Evolutionary conservation across 1,140 invertebrate genomes (phyloP), one percentile per base, ranked within the genome.

Genomic region (Drosophila aff.): DNA sequence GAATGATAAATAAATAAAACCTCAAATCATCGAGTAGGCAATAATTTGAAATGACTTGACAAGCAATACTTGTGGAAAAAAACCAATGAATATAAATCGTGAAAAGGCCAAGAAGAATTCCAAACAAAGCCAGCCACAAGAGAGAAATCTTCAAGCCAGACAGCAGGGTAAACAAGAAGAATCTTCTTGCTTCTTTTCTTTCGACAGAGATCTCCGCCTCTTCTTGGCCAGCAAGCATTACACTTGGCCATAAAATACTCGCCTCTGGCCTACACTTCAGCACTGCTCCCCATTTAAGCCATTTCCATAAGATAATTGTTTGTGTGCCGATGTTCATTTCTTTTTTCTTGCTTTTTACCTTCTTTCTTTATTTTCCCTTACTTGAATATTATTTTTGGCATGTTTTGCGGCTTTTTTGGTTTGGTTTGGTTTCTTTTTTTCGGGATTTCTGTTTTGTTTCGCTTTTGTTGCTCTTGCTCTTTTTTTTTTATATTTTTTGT

Each of bases 371-470:
- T 6, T 58, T 64, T 64, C 57, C 28, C 28, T 59, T 55, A 64
- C 72, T 84, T 89, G 78, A 87, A 71, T 89, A 89, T 90, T 89
- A 89, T 89, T 89, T 89, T 89, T 89, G 84, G 84, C 84, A 81
- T 89, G 81, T 90, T 89, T 84, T 90, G 81, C 57, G 78, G 81
- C 74, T 89, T 81, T 80, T 77, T 68, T 67, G 40, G 66, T 36
- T 47, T 50, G 66, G 33, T 46, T 75, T 75, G 31, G 23, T 40
- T 57, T 67, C 43, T 66, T 72, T 55, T 60, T 23, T 63, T 63
- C 60, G 61, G 63, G 50, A 67, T 76, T 78, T 87, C 64, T 65
- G 63, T 83, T 83, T 87, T 87, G 86, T 89, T 87, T 87, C 77
- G 86, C 84, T 71, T 75, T 80, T 87, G 79, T 87, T 83, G 50